Percentiles rank a stretch among this genome's conserved stretches.
These are phyloP conservation scores for Acrocephalus kingi DNA, from an alignment of 2,113 vertebrate genomes.

Conservation along the genomic window DNA sequence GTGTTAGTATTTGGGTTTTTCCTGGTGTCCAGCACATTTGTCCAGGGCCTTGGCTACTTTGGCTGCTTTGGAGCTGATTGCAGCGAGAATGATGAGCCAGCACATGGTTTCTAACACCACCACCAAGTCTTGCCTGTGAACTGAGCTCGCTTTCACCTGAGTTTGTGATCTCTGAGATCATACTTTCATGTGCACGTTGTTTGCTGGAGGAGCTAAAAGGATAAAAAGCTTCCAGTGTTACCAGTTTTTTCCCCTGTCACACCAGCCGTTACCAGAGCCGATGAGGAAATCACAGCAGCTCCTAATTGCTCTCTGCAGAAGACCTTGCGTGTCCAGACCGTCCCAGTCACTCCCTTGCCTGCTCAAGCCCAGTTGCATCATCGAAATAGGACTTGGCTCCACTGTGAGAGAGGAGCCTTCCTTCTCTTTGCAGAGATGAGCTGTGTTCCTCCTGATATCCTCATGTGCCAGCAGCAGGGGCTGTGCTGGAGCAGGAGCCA, in stretches of 20 bases:
- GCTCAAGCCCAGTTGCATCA: conserved; percentile 11
- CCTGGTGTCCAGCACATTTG: background rate
- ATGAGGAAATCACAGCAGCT: background rate
- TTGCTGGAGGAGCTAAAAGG: background rate
- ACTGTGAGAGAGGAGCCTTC: background rate
- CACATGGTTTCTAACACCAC: background rate
- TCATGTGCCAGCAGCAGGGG: background rate
- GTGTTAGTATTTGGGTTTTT: background rate
- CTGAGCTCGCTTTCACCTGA: background rate
- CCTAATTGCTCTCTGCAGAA: background rate
- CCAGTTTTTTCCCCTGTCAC: background rate
- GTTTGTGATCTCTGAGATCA: conserved; percentile 10
- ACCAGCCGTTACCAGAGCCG: background rate
- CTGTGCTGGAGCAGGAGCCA: background rate
- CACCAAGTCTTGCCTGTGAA: background rate
- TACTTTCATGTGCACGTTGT: background rate
- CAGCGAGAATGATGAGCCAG: background rate
- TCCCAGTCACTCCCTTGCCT: background rate
- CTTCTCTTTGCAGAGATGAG: background rate
- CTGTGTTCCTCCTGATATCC: background rate
- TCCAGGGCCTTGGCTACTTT: background rate
- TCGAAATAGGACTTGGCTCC: background rate
- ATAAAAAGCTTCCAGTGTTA: background rate
- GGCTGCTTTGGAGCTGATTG: background rate
- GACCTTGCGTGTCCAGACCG: background rate